A percentile compares a stretch with the other conserved stretches of the same genome.
Evolutionary conservation across 2,888 invertebrate genomes (phyloP).

Genomic region (Adelphocoris suturalis): DNA sequence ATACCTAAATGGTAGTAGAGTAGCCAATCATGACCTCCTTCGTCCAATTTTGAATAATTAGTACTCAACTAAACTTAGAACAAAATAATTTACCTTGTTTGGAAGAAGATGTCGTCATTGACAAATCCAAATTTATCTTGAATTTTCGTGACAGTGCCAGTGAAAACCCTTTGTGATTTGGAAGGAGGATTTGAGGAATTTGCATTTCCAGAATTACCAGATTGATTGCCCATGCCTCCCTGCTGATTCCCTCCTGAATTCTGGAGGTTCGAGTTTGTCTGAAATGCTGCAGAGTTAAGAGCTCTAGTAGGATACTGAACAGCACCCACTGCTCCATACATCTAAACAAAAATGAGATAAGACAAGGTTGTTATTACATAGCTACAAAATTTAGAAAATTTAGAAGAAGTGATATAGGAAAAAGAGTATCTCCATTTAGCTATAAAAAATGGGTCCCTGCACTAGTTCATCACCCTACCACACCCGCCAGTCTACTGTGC

Average conservation of each 20-base stretch:
- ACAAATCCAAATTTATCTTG: conserved; percentile 98
- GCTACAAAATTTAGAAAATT: no score
- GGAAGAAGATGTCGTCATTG: conserved; percentile 98
- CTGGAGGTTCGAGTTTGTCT: conserved; percentile 79
- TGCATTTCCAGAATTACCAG: background rate
- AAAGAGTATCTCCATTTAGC: no score
- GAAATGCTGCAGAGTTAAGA: conserved; percentile 87
- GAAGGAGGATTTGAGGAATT: conserved; percentile 24
- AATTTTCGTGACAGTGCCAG: conserved; percentile 95
- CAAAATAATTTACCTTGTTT: conserved; percentile 82
- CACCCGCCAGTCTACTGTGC: no score
- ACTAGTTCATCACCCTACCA: no score
- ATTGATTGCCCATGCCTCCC: background rate
- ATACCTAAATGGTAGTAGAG: no score
- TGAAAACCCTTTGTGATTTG: conserved; percentile 87
- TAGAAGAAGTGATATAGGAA: no score
- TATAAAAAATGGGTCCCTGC: no score
- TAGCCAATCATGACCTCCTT: no score
- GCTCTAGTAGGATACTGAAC: conserved; percentile 91
- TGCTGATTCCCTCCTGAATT: conserved; percentile 74
- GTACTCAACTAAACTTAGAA: background rate
- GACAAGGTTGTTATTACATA: no score
- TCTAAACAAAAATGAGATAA: conserved; percentile 27
- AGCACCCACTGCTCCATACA: conserved; percentile 79
- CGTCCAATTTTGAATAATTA: no score